Base-by-base conservation (phyloP, 2,113 vertebrate species). In the Paramormyrops kingsleyae region DNA sequence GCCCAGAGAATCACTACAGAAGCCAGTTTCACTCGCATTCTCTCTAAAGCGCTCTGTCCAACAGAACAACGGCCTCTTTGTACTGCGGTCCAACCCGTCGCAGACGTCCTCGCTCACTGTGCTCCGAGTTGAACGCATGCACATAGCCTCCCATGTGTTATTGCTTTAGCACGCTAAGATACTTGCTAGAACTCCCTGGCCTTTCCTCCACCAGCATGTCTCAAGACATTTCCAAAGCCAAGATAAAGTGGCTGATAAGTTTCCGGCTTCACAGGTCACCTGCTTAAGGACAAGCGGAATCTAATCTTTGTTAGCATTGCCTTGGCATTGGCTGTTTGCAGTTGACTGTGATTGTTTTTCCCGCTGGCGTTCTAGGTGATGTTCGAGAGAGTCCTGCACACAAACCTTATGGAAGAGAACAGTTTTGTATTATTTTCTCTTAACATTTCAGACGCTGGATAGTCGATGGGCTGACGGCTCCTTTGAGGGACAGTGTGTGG, bases 1-100 rank as follows among this genome's bases (percentile, higher is more conserved):
- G 91, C 89, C 62, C n/a, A 89, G 83, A 89, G 53, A 89, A 56
- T 52, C 89, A 90, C 89, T 49, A 93, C 53, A 88, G 70, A 93
- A 93, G 87, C 90, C 24, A 87, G 59, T 92, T 90, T 90, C 70
- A 35, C 90, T 91, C 50, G 88, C 89, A 91, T 89, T 88, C 80
- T 88, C 91, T 62, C 50, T 50, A 83, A 89, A 89, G 89, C 89
- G 62, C 90, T 89, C n/a, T 13, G 83, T 83, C 15, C 31, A 80
- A 77, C 87, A 87, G 90, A 93, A 94, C 93, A 95, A 94, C 93
- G 90, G 85, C 87, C 59, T 50, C 93, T 94, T 93, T 95, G 93
- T 95, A 87, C 83, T 87, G 91, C 47, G 84, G 89, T 83, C 90
- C 88, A 87, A 42, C 89, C 89, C 49, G 46, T 87, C 53, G 6